Evolutionary conservation across 1,140 invertebrate genomes (phyloP), one percentile per base, ranked within the genome.

Genomic region (Eulimnadia texana): DNA sequence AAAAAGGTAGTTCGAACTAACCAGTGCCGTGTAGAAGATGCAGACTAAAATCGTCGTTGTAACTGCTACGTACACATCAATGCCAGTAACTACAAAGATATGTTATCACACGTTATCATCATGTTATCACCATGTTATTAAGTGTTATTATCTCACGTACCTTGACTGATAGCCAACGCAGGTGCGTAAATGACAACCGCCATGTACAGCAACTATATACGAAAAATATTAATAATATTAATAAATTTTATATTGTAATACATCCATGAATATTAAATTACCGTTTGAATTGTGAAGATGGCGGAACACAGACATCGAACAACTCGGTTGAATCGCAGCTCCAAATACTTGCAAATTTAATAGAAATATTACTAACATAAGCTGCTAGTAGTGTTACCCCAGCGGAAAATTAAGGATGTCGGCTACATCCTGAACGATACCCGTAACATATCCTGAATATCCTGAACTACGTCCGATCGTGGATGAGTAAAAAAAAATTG

Each of bases 161-260:
- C 60, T 82, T 90, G 86, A 69, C 87, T 89, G 52, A 96, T 73
- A 24, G 93, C 92, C 64, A 95, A 79, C 10, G 92, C 90, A 11
- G 93, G 93, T 1, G 92, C 92, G 70, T 92, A 91, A 0, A 96
- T 87, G 2, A 93, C 90, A 2, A 97, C 90, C 2, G 90, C 88
- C 51, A 92, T 92, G 71, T 95, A 96, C 47, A 95, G 73, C 64
- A 90, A 78, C 88, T 93, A 72, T 57, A 76, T n/a, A 78, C 23
- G 16, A 16, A 19, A 13, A 25, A 52, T 20, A 10, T 52, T n/a
- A 51, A n/a, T 24, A 49, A 19, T 66, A 23, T 24, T 42, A 19
- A 23, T 49, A 53, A 60, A 6, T 2, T 20, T n/a, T 24, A 28
- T 28, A 2, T 20, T n/a, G 9, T 58, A 33, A 58, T 28, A n/a